A percentile compares a stretch with the other conserved stretches of the same genome.
Conservation (phyloP, 2,113 vertebrate genomes). For the Phoenicopterus ruber region DNA sequence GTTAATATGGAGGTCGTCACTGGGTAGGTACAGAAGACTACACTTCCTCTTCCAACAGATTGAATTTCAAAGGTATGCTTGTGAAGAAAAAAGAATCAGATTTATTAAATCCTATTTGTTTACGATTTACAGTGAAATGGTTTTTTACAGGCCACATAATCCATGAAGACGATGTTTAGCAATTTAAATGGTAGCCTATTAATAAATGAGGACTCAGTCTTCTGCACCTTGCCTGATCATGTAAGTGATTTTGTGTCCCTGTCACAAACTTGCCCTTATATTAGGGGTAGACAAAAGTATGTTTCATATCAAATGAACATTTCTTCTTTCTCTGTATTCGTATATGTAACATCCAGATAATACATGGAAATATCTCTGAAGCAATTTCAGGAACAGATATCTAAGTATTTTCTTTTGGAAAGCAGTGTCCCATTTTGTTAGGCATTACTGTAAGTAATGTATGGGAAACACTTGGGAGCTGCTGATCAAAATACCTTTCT, state of each 20-base stretch:
- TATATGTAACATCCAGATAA: not conserved
- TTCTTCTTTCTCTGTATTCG: not conserved
- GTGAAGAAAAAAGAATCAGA: not conserved
- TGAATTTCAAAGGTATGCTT: not conserved
- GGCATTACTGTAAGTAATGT: not conserved
- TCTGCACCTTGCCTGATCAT: not conserved
- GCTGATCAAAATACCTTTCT: not conserved
- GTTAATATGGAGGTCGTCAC: not conserved
- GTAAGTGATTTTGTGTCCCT: not conserved
- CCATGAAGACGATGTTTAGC: not conserved
- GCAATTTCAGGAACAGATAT: not conserved
- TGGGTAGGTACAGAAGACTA: not conserved
- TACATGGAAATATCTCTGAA: not conserved
- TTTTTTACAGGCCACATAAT: not conserved
- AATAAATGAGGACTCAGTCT: not conserved
- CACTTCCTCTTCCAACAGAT: not conserved
- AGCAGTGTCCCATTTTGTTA: not conserved
- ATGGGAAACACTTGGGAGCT: not conserved
- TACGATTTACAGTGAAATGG: not conserved
- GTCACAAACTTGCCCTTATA: not conserved
- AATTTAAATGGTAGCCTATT: not conserved
- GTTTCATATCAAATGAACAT: not conserved
- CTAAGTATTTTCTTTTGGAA: not conserved
- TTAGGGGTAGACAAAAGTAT: not conserved
- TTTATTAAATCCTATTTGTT: not conserved